Evolutionary conservation across 2,113 vertebrate species (phyloP).

Genomic region (Trogon surrucura): DNA sequence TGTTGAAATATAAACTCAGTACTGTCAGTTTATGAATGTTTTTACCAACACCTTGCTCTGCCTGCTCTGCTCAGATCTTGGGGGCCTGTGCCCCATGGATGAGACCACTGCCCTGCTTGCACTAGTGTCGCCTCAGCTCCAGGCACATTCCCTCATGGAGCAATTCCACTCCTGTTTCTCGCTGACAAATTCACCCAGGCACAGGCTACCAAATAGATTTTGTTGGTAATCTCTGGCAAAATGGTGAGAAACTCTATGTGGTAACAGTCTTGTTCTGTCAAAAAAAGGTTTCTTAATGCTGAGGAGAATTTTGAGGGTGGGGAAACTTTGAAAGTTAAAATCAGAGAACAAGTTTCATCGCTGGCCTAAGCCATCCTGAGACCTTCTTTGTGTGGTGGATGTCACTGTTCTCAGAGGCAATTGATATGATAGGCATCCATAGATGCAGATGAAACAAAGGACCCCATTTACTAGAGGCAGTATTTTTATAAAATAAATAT

Average conservation of each 20-base stretch:
- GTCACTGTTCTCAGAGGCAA: not conserved
- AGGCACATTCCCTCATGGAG: not conserved
- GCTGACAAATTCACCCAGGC: not conserved
- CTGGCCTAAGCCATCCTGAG: not conserved
- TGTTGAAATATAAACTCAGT: not conserved
- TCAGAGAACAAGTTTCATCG: not conserved
- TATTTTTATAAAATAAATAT: not conserved
- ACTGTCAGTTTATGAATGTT: not conserved
- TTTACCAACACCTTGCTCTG: not conserved
- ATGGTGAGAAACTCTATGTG: not conserved
- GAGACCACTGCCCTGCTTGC: not conserved
- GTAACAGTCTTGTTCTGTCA: not conserved
- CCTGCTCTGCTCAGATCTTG: not conserved
- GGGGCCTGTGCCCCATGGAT: fast-evolving
- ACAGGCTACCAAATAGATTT: not conserved
- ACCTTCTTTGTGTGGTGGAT: not conserved
- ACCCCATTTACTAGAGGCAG: not conserved
- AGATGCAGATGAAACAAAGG: not conserved
- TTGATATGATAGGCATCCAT: fast-evolving
- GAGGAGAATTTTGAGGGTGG: not conserved
- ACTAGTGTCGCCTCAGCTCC: not conserved
- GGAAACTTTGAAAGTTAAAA: not conserved
- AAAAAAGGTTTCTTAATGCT: not conserved
- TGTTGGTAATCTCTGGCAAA: not conserved
- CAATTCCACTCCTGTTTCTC: not conserved